These are phyloP conservation scores for Epinephelus lanceolatus DNA, from an alignment of 2,113 vertebrate genomes.

Conservation along the genomic window DNA sequence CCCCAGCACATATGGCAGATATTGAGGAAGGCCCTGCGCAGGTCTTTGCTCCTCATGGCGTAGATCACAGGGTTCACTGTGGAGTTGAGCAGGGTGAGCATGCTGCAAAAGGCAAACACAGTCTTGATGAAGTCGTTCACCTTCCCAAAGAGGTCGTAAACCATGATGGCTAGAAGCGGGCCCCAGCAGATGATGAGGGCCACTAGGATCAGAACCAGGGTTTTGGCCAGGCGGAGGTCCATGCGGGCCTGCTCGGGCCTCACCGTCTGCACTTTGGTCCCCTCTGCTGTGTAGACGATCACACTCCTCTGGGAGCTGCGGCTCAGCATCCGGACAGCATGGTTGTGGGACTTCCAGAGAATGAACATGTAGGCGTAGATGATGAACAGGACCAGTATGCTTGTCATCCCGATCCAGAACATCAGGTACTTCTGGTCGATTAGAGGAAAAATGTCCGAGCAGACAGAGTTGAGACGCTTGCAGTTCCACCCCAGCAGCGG, in stretches of 20 bases:
- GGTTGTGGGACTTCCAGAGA: conserved; percentile 97
- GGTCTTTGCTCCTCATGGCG: conserved; percentile 97
- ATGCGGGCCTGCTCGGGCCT: conserved; percentile 96
- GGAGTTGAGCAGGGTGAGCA: conserved; percentile 98
- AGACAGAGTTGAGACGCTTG: conserved; percentile 93
- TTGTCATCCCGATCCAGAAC: conserved; percentile 98
- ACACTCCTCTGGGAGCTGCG: conserved; percentile 96
- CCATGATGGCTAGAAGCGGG: conserved; percentile 96
- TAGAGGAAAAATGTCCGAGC: conserved; percentile 98
- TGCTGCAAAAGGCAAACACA: conserved; percentile 97
- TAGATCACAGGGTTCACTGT: conserved; percentile 99
- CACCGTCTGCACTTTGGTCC: conserved; percentile 94
- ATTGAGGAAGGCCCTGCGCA: conserved; percentile 93
- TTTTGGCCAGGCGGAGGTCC: conserved; percentile 98
- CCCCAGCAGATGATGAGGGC: conserved; percentile 99
- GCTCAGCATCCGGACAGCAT: conserved; percentile 97
- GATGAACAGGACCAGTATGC: conserved; percentile 93
- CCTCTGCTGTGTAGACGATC: conserved; percentile 92
- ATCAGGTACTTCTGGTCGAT: conserved; percentile 97
- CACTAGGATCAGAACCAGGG: conserved; percentile 95
- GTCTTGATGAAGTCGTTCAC: conserved; percentile 97
- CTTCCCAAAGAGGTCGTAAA: conserved; percentile 97
- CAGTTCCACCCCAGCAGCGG: conserved; percentile 99
- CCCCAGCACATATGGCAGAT: conserved; percentile 91
- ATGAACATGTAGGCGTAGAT: conserved; percentile 99